These are phyloP conservation scores for Dinocampus coccinellae DNA, from an alignment of 2,888 invertebrate genomes.

Conservation along the genomic window DNA sequence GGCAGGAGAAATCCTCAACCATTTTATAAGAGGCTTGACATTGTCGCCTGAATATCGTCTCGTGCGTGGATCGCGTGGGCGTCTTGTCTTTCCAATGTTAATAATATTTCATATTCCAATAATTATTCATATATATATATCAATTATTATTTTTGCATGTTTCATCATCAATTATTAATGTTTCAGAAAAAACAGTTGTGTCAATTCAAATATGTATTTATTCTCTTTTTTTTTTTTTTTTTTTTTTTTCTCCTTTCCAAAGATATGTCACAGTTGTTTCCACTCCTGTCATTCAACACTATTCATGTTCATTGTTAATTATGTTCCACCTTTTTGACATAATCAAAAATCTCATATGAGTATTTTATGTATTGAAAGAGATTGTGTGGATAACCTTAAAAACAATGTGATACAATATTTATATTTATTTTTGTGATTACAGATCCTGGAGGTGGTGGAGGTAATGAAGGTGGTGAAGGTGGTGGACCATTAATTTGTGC, in stretches of 20 bases:
- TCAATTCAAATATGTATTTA: not conserved
- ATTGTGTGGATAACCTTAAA: not conserved
- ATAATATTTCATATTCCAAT: conserved; percentile 32
- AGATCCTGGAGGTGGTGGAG: conserved; percentile 60
- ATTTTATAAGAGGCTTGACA: conserved; percentile 35
- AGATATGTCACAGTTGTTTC: conserved; percentile 18
- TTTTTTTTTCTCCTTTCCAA: not conserved
- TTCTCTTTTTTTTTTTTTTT: not conserved
- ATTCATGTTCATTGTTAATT: conserved; percentile 17
- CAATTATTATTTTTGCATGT: not conserved
- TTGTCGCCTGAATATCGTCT: conserved; percentile 38
- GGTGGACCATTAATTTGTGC: conserved; percentile 73
- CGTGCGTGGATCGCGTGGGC: conserved; percentile 58
- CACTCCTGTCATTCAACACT: conserved; percentile 15
- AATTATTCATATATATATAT: not conserved
- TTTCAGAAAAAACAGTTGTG: not conserved
- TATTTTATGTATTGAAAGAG: not conserved
- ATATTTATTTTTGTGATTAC: not conserved
- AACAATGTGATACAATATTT: not conserved
- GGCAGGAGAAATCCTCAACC: not conserved
- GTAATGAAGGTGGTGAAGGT: conserved; percentile 53
- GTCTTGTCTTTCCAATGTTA: conserved; percentile 56
- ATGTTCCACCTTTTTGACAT: conserved; percentile 13
- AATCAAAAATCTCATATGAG: not conserved
- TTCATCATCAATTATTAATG: not conserved